These are phyloP conservation scores for Nothocercus nigrocapillus DNA, from an alignment of 2,113 vertebrate species.

Conservation along the genomic window DNA sequence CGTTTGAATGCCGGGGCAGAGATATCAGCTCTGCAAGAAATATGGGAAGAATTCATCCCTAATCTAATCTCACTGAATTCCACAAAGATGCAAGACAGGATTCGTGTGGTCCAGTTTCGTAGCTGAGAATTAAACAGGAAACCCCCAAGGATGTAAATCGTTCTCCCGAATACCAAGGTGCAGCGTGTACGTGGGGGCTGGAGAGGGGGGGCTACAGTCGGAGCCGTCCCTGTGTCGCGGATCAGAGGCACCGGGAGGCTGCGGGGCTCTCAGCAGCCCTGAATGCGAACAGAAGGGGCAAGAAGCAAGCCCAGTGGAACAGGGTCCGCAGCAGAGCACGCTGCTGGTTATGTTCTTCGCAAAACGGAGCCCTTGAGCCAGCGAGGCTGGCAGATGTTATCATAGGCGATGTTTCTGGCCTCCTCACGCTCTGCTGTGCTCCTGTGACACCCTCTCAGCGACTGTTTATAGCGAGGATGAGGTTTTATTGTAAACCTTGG, in stretches of 20 bases:
- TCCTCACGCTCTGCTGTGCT: neutral
- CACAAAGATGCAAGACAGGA: neutral
- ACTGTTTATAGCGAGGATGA: conserved; percentile 11
- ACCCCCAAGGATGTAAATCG: neutral
- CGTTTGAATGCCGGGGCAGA: neutral
- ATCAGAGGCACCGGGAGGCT: neutral
- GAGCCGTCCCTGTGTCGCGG: neutral
- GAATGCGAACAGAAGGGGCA: neutral
- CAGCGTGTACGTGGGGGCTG: neutral
- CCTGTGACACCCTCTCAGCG: conserved; percentile 25
- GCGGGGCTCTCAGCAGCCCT: accelerated
- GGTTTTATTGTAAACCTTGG: conserved; percentile 52
- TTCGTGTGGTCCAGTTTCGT: neutral
- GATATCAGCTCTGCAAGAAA: conserved; percentile 51
- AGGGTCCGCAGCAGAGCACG: neutral
- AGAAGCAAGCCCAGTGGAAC: neutral
- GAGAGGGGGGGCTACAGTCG: accelerated
- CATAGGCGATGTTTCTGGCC: neutral
- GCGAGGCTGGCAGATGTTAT: neutral
- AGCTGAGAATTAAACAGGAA: conserved; percentile 29
- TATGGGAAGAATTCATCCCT: conserved; percentile 59
- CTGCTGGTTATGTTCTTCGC: neutral
- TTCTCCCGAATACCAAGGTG: neutral
- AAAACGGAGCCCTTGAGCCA: neutral
- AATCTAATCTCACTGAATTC: conserved; percentile 62